Evolutionary conservation across 2,113 vertebrate genomes (phyloP), one percentile per base, ranked within the genome.

Genomic region (Cottus gobio): DNA sequence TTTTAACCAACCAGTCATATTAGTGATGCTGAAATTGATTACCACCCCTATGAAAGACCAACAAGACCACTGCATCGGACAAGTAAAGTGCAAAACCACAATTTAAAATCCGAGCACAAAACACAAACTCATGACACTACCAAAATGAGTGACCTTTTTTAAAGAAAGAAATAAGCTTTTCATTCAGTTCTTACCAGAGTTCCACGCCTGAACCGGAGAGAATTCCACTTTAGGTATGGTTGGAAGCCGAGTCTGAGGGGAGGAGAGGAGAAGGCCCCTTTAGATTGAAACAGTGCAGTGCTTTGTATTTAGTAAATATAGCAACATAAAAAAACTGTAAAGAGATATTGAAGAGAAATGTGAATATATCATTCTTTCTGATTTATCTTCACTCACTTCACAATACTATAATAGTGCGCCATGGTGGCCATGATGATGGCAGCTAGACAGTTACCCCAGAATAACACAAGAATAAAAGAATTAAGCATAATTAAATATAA

Each of bases 161-260:
- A 44, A 30, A 18, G n/a, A 50, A 11, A 28, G 8, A 3, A 62
- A 50, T 5, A 70, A 74, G 30, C 58, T 57, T 71, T 48, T 37
- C 2, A 39, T 65, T 68, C n/a, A 46, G 13, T 61, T 80, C 90
- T 95, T 95, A 99, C 97, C 97, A 90, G 96, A 96, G 82, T 99
- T 98, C 97, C 97, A 99, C 2, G 93, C 44, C 15, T 96, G 84
- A 0, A 95, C 91, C 4, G 95, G 75, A 6, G 96, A 94, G 66
- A 98, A 96, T 65, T 96, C 95, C 48, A 98, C 78, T 87, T 95
- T 96, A 26, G 97, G 97, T 75, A 94, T 60, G 22, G 95, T 48
- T 66, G 97, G 97, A 72, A 98, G 93, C 95, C 97, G 90, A 82
- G 94, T 84, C 92, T 85, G 66, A 4, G 22, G 34, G 81, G 39